phyloP scores from a whole-genome alignment of 2,888 invertebrate genomes.

The Miltochrista miniata region DNA sequence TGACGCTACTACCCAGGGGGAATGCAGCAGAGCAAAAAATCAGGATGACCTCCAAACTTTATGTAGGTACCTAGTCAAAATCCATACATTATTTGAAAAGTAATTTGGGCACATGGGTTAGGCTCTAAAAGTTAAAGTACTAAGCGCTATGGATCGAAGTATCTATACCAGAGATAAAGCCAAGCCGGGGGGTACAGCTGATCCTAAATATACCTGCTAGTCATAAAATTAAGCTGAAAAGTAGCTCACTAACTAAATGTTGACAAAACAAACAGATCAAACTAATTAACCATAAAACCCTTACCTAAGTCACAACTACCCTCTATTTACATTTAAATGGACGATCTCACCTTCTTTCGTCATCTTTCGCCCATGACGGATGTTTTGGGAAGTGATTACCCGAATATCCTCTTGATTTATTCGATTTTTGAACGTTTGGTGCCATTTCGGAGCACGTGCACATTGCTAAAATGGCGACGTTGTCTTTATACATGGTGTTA shows the following conservation, averaged over 20 bases:
- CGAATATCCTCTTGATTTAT: slow-evolving; percentile 78
- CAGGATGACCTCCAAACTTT: no score
- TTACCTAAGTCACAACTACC: slow-evolving; percentile 13
- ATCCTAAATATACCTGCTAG: no score
- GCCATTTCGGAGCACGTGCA: slow-evolving; percentile 76
- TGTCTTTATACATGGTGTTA: slow-evolving; percentile 42
- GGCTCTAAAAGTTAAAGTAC: no score
- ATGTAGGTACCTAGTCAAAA: no score
- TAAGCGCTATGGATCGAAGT: no score
- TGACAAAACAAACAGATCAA: background rate
- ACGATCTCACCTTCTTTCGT: slow-evolving; percentile 20
- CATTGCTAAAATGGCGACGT: slow-evolving; percentile 57
- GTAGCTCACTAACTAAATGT: background rate
- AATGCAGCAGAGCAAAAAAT: no score
- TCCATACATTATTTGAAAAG: no score
- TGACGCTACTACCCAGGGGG: no score
- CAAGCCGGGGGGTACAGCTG: no score
- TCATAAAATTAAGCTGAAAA: no score
- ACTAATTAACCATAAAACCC: slow-evolving; percentile 11
- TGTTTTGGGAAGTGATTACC: slow-evolving; percentile 68
- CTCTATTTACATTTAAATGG: slow-evolving; percentile 47
- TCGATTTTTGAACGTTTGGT: slow-evolving; percentile 62
- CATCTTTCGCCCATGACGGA: slow-evolving; percentile 38
- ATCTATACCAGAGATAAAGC: no score
- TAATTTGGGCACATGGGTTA: no score